phyloP scores from a whole-genome alignment of 2,113 vertebrate species.

The Peromyscus leucopus region DNA sequence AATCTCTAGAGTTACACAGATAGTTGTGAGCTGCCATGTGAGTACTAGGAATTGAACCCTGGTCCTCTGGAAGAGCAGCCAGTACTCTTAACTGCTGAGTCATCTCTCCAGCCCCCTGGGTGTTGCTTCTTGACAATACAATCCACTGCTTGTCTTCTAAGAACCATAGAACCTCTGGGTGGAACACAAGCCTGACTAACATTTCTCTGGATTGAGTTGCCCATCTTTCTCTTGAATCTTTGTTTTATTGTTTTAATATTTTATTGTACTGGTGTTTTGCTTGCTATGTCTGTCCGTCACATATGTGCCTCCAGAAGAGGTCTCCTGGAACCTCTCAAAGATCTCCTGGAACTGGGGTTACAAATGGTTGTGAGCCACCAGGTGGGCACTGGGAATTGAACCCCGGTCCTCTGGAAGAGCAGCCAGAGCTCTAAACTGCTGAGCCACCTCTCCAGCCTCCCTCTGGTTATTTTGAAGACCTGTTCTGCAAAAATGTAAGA shows the following conservation, averaged over 20 bases:
- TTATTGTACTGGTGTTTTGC: not conserved
- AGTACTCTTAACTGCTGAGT: not conserved
- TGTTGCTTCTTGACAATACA: not conserved
- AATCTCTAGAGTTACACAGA: not conserved
- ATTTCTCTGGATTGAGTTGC: slow-evolving; percentile 25
- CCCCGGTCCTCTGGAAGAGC: not conserved
- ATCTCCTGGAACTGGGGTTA: not conserved
- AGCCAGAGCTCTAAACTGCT: not conserved
- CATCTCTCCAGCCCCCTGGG: too few species aligned
- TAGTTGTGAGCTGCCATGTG: not conserved
- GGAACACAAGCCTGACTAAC: not conserved
- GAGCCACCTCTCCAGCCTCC: not conserved
- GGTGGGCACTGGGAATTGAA: not conserved
- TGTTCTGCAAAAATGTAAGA: slow-evolving; percentile 47
- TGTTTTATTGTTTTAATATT: not conserved
- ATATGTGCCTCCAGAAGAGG: not conserved
- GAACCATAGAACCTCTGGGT: not conserved
- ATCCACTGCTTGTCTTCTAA: slow-evolving; percentile 31
- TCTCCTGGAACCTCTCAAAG: not conserved
- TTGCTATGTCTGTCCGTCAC: not conserved
- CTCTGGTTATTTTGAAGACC: slow-evolving; percentile 47
- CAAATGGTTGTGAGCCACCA: not conserved
- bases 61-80: not conserved
- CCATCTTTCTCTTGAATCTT: not conserved
- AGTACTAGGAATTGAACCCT: not conserved